Evolutionary conservation across 2,888 invertebrate genomes (phyloP).

Genomic region (Parnassius glacialis): DNA sequence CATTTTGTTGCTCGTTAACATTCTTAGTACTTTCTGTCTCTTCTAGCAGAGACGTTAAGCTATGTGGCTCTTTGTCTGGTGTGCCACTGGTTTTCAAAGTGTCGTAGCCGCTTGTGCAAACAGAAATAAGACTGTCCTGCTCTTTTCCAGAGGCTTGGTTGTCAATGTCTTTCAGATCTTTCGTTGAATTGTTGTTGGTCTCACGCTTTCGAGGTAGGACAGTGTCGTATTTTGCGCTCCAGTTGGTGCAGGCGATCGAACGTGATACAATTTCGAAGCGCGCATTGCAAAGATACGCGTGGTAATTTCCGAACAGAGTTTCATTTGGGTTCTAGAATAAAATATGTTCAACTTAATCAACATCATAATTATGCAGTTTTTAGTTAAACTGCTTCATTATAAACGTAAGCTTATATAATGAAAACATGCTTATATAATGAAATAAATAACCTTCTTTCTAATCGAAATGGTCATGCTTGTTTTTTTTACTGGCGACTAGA

Average conservation of each 20-base stretch:
- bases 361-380: too few relatives aligned
- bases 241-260: constrained; percentile 86
- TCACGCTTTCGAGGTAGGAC: constrained; percentile 64
- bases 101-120: constrained; percentile 71
- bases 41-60: constrained; percentile 61
- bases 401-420: too few relatives aligned
- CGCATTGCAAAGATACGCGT: constrained; percentile 93
- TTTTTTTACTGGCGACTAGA: too few relatives aligned
- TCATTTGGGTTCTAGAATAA: constrained; percentile 77
- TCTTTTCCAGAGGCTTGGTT: constrained; percentile 48
- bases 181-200: constrained; percentile 61
- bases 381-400: too few relatives aligned
- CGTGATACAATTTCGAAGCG: constrained; percentile 88
- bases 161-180: constrained; percentile 59
- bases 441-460: too few relatives aligned
- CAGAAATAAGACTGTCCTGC: constrained; percentile 69
- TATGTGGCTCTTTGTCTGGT: constrained; percentile 61
- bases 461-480: too few relatives aligned
- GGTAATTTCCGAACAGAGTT: constrained; percentile 89
- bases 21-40: constrained; percentile 34
- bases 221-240: constrained; percentile 91
- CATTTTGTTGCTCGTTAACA: background rate
- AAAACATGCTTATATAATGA: too few relatives aligned
- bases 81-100: constrained; percentile 57
- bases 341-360: background rate